Percentiles rank a stretch among this genome's conserved stretches.
Evolutionary conservation across 2,888 invertebrate genomes (phyloP).

Genomic region (Eristalis arbustorum): DNA sequence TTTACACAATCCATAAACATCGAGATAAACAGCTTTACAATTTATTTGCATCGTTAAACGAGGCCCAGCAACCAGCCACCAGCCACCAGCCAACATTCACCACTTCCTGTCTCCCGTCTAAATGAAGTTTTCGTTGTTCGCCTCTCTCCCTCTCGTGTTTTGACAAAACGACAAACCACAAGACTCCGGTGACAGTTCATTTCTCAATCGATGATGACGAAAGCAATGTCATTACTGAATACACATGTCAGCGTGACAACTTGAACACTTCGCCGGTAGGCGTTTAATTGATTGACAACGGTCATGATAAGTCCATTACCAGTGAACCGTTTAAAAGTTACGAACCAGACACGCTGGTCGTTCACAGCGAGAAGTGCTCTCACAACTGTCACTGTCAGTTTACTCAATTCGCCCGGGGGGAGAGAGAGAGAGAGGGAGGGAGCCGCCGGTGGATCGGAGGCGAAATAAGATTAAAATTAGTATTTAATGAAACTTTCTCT

Average conservation of each 20-base stretch:
- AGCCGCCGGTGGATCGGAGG: too few species aligned
- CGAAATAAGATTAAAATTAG: neutral
- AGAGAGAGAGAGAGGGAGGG: too few species aligned
- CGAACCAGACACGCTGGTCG: neutral
- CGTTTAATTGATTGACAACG: neutral
- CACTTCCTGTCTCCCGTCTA: neutral
- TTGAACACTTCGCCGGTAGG: neutral
- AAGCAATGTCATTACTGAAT: neutral
- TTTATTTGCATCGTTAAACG: neutral
- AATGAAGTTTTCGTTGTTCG: neutral
- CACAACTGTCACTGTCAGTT: neutral
- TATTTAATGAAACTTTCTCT: neutral
- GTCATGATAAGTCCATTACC: neutral
- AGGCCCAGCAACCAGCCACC: neutral
- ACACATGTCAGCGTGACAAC: neutral
- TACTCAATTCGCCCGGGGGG: too few species aligned
- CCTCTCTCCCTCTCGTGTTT: neutral
- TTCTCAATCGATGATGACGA: neutral
- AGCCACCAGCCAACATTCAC: too few species aligned
- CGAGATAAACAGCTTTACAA: conserved; percentile 22
- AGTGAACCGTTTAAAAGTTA: neutral
- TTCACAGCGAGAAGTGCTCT: neutral
- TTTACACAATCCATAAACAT: conserved; percentile 21
- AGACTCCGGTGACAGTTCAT: neutral
- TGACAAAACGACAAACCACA: neutral